phyloP scores from a whole-genome alignment of 2,888 invertebrate species.

The Hyposoter didymator region DNA sequence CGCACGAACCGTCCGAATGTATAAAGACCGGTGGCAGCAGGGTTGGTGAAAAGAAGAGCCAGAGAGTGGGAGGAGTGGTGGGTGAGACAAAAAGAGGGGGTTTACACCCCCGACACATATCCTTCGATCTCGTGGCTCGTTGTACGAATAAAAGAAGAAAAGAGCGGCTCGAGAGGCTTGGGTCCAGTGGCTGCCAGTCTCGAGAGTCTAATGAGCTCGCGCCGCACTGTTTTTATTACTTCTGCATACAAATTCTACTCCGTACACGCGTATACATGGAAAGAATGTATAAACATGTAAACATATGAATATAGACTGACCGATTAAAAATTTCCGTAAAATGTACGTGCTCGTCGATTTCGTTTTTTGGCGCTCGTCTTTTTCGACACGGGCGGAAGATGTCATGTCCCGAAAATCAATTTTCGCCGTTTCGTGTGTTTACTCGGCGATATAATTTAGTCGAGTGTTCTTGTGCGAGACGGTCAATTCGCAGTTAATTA shows the following conservation, averaged over 20 bases:
- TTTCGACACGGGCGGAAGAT: background rate
- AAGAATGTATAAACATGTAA: background rate
- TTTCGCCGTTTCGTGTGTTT: background rate
- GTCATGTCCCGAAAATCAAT: background rate
- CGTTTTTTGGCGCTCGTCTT: no score
- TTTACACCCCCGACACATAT: conserved; percentile 37
- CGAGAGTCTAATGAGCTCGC: conserved; percentile 55
- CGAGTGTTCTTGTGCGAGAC: background rate
- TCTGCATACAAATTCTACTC: background rate
- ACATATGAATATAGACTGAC: background rate
- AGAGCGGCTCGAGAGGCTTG: conserved; percentile 53
- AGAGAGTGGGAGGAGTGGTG: background rate
- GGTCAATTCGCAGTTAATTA: background rate
- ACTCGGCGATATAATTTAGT: background rate
- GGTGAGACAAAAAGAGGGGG: background rate
- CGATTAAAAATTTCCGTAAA: no score
- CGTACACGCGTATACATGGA: background rate
- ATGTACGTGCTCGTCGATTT: background rate
- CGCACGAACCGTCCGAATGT: conserved; percentile 26
- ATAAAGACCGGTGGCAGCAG: conserved; percentile 1
- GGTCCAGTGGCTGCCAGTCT: conserved; percentile 66
- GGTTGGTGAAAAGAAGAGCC: background rate
- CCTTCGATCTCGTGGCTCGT: conserved; percentile 55
- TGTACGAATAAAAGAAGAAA: conserved; percentile 11
- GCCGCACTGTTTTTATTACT: conserved; percentile 1